Percentiles rank a stretch among this genome's conserved stretches.
Evolutionary conservation across 2,797 vertebrate genomes (phyloP).

Genomic region (Melanotaenia boesemani): DNA sequence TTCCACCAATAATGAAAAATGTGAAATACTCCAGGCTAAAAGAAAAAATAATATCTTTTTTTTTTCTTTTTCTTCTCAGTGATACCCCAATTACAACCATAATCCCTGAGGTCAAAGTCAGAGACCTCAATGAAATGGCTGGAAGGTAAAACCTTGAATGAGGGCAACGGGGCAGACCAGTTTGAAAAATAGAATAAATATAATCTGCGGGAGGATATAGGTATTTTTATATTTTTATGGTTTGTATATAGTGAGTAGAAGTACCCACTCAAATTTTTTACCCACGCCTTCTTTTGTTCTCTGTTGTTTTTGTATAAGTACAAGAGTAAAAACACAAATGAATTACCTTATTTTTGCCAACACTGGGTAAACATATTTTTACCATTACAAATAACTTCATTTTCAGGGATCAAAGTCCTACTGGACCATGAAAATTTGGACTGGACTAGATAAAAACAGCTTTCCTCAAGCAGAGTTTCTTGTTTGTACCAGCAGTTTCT

Average conservation of each 20-base stretch:
- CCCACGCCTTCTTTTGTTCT: no score
- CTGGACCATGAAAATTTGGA: constrained; percentile 3
- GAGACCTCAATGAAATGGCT: constrained; percentile 14
- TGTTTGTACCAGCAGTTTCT: background rate
- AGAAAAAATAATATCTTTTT: constrained; percentile 38
- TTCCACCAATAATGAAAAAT: constrained; percentile 39
- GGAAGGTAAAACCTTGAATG: constrained; percentile 20
- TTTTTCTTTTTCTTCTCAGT: constrained; percentile 21
- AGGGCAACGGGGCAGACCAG: background rate
- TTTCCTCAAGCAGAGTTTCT: constrained; percentile 18
- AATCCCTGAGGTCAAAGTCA: constrained; percentile 8
- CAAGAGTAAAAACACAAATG: constrained; percentile 3
- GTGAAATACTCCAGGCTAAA: constrained; percentile 2
- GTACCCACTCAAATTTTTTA: background rate
- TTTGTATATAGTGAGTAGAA: background rate
- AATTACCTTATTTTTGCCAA: background rate
- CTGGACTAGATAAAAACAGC: constrained; percentile 4
- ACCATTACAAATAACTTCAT: constrained; percentile 14
- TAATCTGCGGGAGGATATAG: background rate
- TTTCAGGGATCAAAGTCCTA: constrained; percentile 24
- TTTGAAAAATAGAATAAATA: constrained; percentile 17
- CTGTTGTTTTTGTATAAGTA: constrained; percentile 1
- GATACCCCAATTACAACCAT: constrained; percentile 25
- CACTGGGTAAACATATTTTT: background rate
- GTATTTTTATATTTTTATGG: background rate